Base-by-base conservation (phyloP, 2,113 vertebrate species). In the Cyanoramphus novaezelandiae region DNA sequence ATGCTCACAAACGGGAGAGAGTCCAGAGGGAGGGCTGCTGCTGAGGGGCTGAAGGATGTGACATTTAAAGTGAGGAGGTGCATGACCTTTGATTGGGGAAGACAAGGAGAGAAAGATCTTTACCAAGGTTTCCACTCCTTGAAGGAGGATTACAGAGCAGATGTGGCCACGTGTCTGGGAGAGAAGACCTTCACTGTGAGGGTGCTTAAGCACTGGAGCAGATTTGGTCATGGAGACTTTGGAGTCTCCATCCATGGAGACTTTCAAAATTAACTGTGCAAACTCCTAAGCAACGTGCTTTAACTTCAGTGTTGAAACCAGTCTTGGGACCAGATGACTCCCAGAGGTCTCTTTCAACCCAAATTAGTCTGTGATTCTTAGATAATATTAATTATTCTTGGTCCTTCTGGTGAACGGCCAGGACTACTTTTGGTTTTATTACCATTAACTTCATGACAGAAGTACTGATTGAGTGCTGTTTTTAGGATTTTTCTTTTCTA, bases 11-110 rank as follows among this genome's bases (percentile, higher is more conserved):
- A 33, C 12, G 3, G 55, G 41, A 11, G 27, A 24, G 14, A 13
- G 28, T 5, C 62, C 20, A 24, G 33, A 0, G 6, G 0, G 12
- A 25, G 25, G 27, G 33, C 59, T 50, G 50, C 88, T 55, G 49
- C 41, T 33, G 57, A 37, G 62, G 53, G 27, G 18, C 41, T 50
- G 41, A 19, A 33, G 43, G 31, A 4, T 6, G 4, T 46, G 41
- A 7, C 10, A 2, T 39, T 46, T 0, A 4, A 37, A 49, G 37
- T 13, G 6, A 17, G 7, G 7, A 3, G 13, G 28, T 5, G n/a
- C 7, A 1, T 27, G 33, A 43, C 41, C 23, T 63, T 21, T 31
- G 13, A 17, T 37, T 39, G 44, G 78, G 64, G 71, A 50, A 64
- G 35, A 10, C 17, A 19, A 19, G 37, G 20, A 31, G 31, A 41